Conservation (phyloP, 2,888 invertebrate species). For the Erebia aethiops region DNA sequence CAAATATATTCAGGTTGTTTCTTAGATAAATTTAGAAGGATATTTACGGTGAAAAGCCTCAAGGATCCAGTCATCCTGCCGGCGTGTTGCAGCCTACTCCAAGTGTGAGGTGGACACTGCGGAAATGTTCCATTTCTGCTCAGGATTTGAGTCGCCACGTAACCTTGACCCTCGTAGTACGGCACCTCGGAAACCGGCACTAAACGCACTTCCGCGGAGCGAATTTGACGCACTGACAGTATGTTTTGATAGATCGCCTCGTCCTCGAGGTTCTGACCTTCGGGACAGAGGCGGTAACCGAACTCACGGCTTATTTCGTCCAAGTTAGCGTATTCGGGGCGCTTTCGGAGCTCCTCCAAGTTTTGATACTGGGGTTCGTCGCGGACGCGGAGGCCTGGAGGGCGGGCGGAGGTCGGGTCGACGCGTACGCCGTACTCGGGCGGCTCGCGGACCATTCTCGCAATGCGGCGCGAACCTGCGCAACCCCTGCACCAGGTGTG, state of each 20-base stretch:
- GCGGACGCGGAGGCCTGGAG: constrained; percentile 68
- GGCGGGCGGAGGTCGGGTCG: constrained; percentile 63
- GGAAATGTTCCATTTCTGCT: constrained; percentile 80
- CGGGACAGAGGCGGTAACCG: constrained; percentile 78
- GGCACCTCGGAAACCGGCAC: constrained; percentile 80
- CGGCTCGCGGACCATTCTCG: constrained; percentile 72
- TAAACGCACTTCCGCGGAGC: constrained; percentile 80
- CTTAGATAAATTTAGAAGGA: constrained; percentile 11
- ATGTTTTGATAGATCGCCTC: constrained; percentile 81
- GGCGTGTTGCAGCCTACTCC: constrained; percentile 75
- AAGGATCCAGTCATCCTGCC: constrained; percentile 70
- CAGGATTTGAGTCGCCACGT: constrained; percentile 77
- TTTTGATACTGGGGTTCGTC: constrained; percentile 79
- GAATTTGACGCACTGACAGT: constrained; percentile 76
- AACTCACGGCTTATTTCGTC: constrained; percentile 80
- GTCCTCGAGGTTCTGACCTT: constrained; percentile 79
- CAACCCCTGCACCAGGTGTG: constrained; percentile 64
- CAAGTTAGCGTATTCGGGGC: constrained; percentile 77
- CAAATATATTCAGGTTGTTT: neutral
- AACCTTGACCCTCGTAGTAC: constrained; percentile 78
- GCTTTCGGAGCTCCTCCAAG: constrained; percentile 73
- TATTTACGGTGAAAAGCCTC: constrained; percentile 72
- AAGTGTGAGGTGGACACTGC: constrained; percentile 78
- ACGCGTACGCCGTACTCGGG: constrained; percentile 75
- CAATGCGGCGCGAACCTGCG: constrained; percentile 63